These are phyloP conservation scores for Gallirallus australis DNA, from an alignment of 2,797 vertebrate species.

Conservation along the genomic window DNA sequence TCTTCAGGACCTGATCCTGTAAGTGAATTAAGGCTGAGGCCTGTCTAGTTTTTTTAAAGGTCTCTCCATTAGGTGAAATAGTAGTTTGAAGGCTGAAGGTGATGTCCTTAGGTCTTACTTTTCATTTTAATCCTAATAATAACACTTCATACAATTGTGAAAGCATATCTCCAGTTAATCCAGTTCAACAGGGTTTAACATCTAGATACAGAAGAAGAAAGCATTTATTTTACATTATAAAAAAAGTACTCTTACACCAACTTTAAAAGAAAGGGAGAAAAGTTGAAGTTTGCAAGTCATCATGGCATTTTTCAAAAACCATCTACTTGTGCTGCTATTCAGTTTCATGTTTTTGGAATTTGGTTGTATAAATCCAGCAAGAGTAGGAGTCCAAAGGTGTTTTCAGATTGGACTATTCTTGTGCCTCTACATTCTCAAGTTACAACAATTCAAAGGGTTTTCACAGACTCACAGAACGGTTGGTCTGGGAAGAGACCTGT, in stretches of 20 bases:
- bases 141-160: background rate
- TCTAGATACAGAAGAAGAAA: background rate
- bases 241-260: too few relatives aligned
- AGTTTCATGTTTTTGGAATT: background rate
- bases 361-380: background rate
- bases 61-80: background rate
- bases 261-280: too few relatives aligned
- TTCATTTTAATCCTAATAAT: background rate
- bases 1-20: background rate
- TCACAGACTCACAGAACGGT: background rate
- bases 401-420: background rate
- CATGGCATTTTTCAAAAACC: background rate
- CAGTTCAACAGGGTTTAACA: background rate
- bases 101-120: background rate
- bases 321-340: background rate
- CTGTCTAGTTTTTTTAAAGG: background rate
- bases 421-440: background rate
- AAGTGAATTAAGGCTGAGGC: background rate
- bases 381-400: background rate
- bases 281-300: background rate
- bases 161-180: rapidly evolving
- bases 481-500: too few relatives aligned
- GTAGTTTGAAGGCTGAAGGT: background rate
- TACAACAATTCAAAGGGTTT: background rate
- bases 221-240: background rate